Base-by-base conservation (phyloP, 1,140 invertebrate species). In the Halyomorpha halys region DNA sequence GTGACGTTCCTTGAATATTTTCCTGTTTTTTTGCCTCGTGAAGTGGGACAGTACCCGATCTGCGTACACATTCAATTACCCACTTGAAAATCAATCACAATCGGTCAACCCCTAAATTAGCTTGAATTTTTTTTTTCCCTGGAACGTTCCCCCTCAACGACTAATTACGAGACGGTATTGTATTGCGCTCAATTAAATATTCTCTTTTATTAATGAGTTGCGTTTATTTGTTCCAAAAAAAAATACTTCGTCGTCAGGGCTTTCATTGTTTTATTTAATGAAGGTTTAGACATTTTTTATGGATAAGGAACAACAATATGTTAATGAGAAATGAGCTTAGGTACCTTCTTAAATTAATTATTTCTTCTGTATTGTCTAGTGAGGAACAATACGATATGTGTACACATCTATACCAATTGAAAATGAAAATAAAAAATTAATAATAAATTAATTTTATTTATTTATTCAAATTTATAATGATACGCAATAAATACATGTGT, bases 1-100 rank as follows among this genome's bases (percentile, higher is more conserved):
- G 27, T 9, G 27, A 59, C 27, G 27, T 15, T 15, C 13, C 34
- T 34, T 27, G 56, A 59, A 59, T 59, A 59, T 30, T 59, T 59
- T 59, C 27, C 27, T 16, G 56, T 2, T 59, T 23, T 56, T 59
- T 59, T 59, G 23, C 27, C 34, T 18, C 34, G 27, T 8, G 3
- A 8, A 8, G 27, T 30, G 27, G 27, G 27, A 30, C 27, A 30
- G 27, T 30, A 30, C 27, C 8, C 27, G 27, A 30, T 30, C 27
- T 8, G 27, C 27, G 27, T 30, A 30, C 27, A 8, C 27, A 30
- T 30, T 30, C 27, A 30, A 47, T 47, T 16, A 47, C 3, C 18
- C 45, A 4, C 45, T 47, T 47, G 14, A 47, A 47, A 47, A 47
- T 47, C 45, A 47, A 47, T 47, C 45, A 47, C 14, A 47, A 47